These are phyloP conservation scores for Microcebus lehilahytsara DNA, from an alignment of 2,113 vertebrate genomes.

Conservation along the genomic window DNA sequence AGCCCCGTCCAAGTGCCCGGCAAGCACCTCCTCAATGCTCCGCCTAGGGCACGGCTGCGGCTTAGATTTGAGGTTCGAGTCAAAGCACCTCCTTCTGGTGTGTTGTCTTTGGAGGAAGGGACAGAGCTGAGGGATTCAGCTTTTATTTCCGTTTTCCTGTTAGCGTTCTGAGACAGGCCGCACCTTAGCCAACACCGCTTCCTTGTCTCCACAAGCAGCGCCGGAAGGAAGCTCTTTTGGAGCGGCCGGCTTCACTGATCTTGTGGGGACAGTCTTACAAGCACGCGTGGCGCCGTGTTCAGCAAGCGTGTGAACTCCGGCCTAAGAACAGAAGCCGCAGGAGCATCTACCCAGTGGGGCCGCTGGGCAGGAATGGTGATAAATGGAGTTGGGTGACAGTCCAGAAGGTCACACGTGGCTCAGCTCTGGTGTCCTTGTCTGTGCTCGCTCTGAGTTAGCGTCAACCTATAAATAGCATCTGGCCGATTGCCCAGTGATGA, in stretches of 20 bases:
- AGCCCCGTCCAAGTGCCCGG: too few species aligned
- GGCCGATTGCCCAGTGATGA: background rate
- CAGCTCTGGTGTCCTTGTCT: background rate
- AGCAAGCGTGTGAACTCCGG: fast-evolving
- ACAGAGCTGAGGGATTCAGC: fast-evolving
- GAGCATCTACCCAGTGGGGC: fast-evolving
- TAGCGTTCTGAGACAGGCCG: background rate
- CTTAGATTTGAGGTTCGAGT: background rate
- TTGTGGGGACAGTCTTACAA: background rate
- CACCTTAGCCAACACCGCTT: fast-evolving
- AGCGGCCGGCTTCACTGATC: background rate
- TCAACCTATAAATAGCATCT: slow-evolving; percentile 36
- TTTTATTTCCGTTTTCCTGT: fast-evolving
- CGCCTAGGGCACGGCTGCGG: fast-evolving
- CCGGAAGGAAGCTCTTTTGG: background rate
- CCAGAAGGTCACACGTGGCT: background rate
- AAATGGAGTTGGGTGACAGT: background rate
- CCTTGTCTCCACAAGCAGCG: background rate
- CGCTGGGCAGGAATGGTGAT: background rate
- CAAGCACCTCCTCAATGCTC: fast-evolving
- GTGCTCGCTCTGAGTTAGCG: background rate
- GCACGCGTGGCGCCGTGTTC: fast-evolving
- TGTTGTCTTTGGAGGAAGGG: background rate
- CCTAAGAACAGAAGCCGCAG: background rate
- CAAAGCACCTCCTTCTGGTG: background rate